phyloP scores from a whole-genome alignment of 2,797 vertebrate species.

The Parauchenoglanis punctatus region DNA sequence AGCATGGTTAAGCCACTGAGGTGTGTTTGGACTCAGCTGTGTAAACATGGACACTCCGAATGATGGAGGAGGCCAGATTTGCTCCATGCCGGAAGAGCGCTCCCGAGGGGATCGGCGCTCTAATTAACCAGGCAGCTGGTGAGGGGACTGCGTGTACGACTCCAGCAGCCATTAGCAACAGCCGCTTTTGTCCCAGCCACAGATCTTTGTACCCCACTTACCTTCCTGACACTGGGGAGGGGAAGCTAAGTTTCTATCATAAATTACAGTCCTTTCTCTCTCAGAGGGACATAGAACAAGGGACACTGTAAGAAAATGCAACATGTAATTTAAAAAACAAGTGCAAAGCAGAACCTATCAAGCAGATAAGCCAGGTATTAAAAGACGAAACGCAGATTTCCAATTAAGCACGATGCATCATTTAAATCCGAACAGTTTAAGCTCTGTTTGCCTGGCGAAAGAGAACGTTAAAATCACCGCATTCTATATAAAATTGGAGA shows the following conservation, averaged over 20 bases:
- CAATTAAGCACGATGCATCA: neutral
- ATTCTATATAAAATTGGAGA: slow-evolving; percentile 5
- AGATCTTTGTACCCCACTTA: slow-evolving; percentile 46
- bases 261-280: slow-evolving; percentile 44
- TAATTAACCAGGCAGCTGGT: slow-evolving; percentile 63
- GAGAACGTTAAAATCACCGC: slow-evolving; percentile 26
- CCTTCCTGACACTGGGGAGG: slow-evolving; percentile 53
- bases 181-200: slow-evolving; percentile 40
- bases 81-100: slow-evolving; percentile 34
- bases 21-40: slow-evolving; percentile 31
- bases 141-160: slow-evolving; percentile 34
- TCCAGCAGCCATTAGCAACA: slow-evolving; percentile 43
- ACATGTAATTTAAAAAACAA: neutral
- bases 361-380: neutral
- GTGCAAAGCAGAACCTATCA: neutral
- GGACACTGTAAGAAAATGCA: slow-evolving; percentile 7
- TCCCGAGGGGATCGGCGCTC: slow-evolving; percentile 50
- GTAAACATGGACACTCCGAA: slow-evolving; percentile 49
- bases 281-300: slow-evolving; percentile 35
- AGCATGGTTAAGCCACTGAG: slow-evolving; percentile 45
- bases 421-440: slow-evolving; percentile 1
- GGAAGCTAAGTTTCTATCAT: slow-evolving; percentile 46
- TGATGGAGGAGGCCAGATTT: slow-evolving; percentile 52
- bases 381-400: neutral
- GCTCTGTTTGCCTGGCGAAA: neutral